phyloP scores from a whole-genome alignment of 92 coral and sea anemone genomes.

The Zoanthus sansibaricus region DNA sequence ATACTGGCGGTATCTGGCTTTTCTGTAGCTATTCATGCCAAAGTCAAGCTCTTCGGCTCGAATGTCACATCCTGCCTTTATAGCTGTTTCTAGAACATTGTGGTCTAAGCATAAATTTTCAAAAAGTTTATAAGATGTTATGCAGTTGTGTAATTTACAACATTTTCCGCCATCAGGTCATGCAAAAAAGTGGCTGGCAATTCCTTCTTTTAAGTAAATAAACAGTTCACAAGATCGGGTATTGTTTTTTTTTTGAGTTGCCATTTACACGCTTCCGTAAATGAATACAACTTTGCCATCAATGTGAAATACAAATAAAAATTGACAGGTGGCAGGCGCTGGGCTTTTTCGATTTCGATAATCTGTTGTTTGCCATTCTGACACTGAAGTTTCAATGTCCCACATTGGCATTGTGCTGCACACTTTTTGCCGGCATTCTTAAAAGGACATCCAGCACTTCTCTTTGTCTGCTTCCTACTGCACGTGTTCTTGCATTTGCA shows the following conservation, averaged over 20 bases:
- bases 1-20: slow-evolving; percentile 48
- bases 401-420: not conserved
- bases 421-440: slow-evolving; percentile 15
- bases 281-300: no score
- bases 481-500: not conserved
- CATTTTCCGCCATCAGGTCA: not conserved
- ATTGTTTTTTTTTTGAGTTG: no score
- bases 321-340: no score
- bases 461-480: no score
- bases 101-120: slow-evolving; percentile 40
- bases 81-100: slow-evolving; percentile 42
- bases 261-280: no score
- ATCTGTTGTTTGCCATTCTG: not conserved
- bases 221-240: no score
- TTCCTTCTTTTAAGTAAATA: no score
- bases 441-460: not conserved
- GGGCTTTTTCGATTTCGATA: no score
- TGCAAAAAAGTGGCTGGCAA: no score
- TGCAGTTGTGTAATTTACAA: slow-evolving; percentile 1
- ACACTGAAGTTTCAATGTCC: not conserved
- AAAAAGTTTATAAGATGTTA: slow-evolving; percentile 31
- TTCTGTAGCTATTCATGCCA: slow-evolving; percentile 36
- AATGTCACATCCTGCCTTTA: slow-evolving; percentile 38
- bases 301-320: no score
- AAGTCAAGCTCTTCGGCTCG: slow-evolving; percentile 49